Evolutionary conservation across 2,797 vertebrate species (phyloP).

Genomic region (Spinus olivaceus): DNA sequence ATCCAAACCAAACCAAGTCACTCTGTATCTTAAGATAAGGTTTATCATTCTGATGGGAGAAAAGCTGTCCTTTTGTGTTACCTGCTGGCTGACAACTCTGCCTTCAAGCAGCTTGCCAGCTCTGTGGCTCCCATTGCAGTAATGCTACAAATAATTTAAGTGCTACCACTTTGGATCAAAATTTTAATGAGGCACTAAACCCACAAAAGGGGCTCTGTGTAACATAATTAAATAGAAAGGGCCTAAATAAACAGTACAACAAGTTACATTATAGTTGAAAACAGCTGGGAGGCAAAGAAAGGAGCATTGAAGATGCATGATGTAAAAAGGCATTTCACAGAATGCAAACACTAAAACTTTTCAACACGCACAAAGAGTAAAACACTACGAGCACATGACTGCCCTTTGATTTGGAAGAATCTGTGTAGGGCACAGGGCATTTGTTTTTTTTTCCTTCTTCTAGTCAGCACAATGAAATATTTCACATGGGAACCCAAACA

Average conservation of each 20-base stretch:
- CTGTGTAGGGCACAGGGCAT: neutral
- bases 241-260: slow-evolving; percentile 48
- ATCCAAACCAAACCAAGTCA: neutral
- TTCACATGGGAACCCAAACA: slow-evolving; percentile 36
- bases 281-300: slow-evolving; percentile 59
- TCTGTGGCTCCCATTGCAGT: neutral
- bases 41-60: neutral
- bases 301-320: neutral
- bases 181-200: slow-evolving; percentile 53
- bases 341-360: slow-evolving; percentile 65
- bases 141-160: slow-evolving; percentile 31
- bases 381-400: slow-evolving; percentile 18
- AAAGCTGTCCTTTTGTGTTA: neutral
- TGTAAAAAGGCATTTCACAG: slow-evolving; percentile 68
- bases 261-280: slow-evolving; percentile 37
- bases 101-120: neutral
- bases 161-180: slow-evolving; percentile 4
- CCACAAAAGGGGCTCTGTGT: slow-evolving; percentile 62
- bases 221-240: slow-evolving; percentile 71
- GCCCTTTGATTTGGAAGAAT: slow-evolving; percentile 39
- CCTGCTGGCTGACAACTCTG: neutral
- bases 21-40: neutral
- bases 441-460: slow-evolving; percentile 40
- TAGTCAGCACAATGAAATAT: slow-evolving; percentile 40
- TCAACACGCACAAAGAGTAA: slow-evolving; percentile 45